These are phyloP conservation scores for Ommatoiulus sabulosus DNA, from an alignment of 2,888 invertebrate species.

Conservation along the genomic window DNA sequence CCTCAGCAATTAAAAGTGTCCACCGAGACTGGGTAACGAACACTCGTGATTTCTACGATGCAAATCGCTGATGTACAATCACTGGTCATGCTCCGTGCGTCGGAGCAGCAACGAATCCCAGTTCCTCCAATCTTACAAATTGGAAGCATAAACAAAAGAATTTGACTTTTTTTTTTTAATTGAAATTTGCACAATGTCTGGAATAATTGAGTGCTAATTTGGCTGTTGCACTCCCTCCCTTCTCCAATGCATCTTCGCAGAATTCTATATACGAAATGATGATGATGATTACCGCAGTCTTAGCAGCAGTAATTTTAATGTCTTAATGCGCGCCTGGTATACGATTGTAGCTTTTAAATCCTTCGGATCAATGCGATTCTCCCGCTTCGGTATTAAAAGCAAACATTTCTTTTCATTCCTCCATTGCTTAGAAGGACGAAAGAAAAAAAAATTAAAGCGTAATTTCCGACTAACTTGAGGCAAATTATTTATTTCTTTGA, in stretches of 20 bases:
- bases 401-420: constrained; percentile 24
- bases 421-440: neutral
- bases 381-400: neutral
- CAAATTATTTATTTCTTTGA: constrained; percentile 47
- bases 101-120: neutral
- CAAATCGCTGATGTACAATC: neutral
- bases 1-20: constrained; percentile 38
- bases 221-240: neutral
- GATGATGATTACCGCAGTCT: constrained; percentile 2
- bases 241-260: neutral
- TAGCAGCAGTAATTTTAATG: neutral
- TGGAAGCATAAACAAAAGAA: neutral
- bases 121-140: neutral
- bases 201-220: constrained; percentile 10
- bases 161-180: constrained; percentile 4
- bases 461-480: constrained; percentile 37
- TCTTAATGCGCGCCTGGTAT: neutral
- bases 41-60: neutral
- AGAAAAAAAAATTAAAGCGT: constrained; percentile 32
- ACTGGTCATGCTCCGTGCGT: neutral
- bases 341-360: neutral
- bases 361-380: neutral
- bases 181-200: neutral
- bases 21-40: constrained; percentile 31
- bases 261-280: neutral